A percentile compares a stretch with the other conserved stretches of the same genome.
phyloP scores from a whole-genome alignment of 2,888 invertebrate species.

The Myopa tessellatipennis region DNA sequence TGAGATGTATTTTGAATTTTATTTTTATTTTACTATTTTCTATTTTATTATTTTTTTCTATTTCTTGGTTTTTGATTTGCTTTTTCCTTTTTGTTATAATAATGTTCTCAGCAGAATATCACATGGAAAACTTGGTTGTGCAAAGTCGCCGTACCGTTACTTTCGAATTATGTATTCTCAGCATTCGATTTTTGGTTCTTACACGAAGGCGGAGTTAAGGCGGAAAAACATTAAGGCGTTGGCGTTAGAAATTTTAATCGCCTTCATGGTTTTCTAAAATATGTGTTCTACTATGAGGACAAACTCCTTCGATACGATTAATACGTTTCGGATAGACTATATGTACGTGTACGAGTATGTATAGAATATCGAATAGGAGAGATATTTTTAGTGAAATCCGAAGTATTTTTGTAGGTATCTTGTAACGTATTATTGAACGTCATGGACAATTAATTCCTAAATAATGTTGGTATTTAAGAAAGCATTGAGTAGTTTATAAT shows the following conservation, averaged over 20 bases:
- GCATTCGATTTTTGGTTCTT: background rate
- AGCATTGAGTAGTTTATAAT: too few species aligned
- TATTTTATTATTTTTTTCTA: conserved; percentile 11
- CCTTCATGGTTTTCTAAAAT: background rate
- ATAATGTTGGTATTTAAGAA: background rate
- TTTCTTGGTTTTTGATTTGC: background rate
- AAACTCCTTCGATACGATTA: conserved; percentile 7
- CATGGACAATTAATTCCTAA: conserved; percentile 21
- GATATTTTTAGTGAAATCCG: conserved; percentile 12
- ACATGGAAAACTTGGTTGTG: background rate
- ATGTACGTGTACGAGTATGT: background rate
- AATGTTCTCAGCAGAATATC: background rate
- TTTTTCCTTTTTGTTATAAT: background rate
- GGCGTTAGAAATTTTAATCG: conserved; percentile 8
- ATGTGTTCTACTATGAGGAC: background rate
- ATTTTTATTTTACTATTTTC: conserved; percentile 8
- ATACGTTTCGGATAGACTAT: background rate
- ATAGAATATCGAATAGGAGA: background rate
- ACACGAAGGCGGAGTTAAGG: background rate
- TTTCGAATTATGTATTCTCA: background rate
- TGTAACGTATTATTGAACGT: conserved; percentile 21
- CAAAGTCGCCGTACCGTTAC: background rate
- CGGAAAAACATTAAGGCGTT: conserved; percentile 4
- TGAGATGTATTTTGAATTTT: background rate
- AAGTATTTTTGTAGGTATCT: conserved; percentile 7